A percentile compares a stretch with the other conserved stretches of the same genome.
Evolutionary conservation across 1,140 invertebrate genomes (phyloP).

Genomic region (Acromyrmex echinatior): DNA sequence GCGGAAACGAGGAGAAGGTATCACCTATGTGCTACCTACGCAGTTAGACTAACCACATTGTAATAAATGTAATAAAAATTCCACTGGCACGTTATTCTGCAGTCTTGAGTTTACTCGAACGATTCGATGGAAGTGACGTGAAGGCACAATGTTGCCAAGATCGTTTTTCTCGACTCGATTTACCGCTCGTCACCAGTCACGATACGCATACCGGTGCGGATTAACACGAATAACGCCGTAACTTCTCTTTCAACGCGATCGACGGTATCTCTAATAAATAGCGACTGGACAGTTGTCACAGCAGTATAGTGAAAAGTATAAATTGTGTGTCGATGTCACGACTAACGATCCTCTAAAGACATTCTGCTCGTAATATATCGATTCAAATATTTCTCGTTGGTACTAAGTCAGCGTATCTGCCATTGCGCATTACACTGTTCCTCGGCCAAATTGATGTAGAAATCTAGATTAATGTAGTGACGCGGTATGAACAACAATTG

Average conservation of each 20-base stretch:
- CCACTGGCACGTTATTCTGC: constrained; percentile 11
- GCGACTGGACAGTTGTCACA: constrained; percentile 41
- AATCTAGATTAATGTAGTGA: background rate
- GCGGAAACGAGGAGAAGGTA: constrained; percentile 35
- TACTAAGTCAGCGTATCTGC: background rate
- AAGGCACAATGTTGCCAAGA: background rate
- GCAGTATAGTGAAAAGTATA: background rate
- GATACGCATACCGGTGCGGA: constrained; percentile 49
- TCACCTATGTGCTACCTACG: constrained; percentile 46
- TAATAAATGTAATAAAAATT: constrained; percentile 60
- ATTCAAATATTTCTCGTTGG: background rate
- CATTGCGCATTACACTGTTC: too few species aligned
- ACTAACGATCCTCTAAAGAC: constrained; percentile 5
- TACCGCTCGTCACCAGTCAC: constrained; percentile 62
- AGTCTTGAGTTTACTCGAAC: constrained; percentile 15
- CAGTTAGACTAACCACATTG: constrained; percentile 49
- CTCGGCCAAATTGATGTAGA: background rate
- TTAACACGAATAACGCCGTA: constrained; percentile 40
- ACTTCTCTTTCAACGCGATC: constrained; percentile 40
- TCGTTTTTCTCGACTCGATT: constrained; percentile 46
- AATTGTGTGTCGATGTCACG: background rate
- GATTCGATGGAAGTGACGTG: constrained; percentile 47
- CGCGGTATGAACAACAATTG: background rate
- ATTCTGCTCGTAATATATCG: background rate
- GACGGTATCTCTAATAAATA: constrained; percentile 46